Percentiles rank a stretch among this genome's conserved stretches.
These are phyloP conservation scores for Scolopax bukidnonensis DNA, from an alignment of 2,797 vertebrate species.

Conservation along the genomic window DNA sequence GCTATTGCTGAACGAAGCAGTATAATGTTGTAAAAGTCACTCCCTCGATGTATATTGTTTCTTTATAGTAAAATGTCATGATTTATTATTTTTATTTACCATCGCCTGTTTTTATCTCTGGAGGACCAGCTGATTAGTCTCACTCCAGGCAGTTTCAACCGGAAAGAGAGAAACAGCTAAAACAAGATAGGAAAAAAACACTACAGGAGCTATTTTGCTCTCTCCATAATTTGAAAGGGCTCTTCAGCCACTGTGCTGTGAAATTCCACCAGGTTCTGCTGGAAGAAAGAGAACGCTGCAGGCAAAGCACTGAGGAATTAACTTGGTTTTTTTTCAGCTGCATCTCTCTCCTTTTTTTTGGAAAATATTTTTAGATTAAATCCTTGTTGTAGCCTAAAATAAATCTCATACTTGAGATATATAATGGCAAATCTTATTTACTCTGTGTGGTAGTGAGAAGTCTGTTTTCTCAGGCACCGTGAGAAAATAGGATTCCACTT, in stretches of 20 bases:
- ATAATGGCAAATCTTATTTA: background rate
- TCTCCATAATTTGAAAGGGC: conserved; percentile 1
- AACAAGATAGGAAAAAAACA: conserved; percentile 5
- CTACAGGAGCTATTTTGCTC: conserved; percentile 30
- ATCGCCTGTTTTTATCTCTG: background rate
- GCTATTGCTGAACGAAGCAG: background rate
- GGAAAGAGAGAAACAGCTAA: background rate
- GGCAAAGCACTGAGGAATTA: conserved; percentile 4
- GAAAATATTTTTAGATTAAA: conserved; percentile 21
- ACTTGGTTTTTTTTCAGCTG: background rate
- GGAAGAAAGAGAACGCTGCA: background rate
- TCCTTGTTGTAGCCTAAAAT: background rate
- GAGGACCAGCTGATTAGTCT: conserved; percentile 29
- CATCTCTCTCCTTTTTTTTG: background rate
- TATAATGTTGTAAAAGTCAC: background rate
- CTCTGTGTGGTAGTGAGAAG: background rate
- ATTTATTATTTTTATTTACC: conserved; percentile 42
- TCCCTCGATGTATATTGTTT: background rate
- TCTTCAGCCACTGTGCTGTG: conserved; percentile 1
- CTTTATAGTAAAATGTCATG: conserved; percentile 6
- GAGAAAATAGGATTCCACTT: background rate
- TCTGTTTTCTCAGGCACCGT: background rate
- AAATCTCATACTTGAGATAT: background rate
- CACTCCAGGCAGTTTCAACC: conserved; percentile 20
- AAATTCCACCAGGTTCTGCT: conserved; percentile 1